Base-by-base conservation (phyloP, 2,888 invertebrate species). In the Sylvicola cinctus region DNA sequence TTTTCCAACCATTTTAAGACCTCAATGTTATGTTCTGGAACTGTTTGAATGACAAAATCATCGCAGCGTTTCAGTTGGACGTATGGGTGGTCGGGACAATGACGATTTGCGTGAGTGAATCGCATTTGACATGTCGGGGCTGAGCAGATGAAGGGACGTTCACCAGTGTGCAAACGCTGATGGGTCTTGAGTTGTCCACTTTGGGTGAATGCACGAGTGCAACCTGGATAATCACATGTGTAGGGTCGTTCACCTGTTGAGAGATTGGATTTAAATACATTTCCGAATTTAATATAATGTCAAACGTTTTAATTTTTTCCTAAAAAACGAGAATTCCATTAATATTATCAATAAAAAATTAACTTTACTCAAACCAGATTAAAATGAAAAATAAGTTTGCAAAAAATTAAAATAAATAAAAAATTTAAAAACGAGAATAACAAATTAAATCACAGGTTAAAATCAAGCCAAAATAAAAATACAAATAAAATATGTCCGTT, bases 111-210 rank as follows among this genome's bases (percentile, higher is more conserved):
- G 54, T 79, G 79, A 2, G 77, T 76, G 48, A 78, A 79, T 39
- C 74, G 58, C 50, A 68, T 70, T 25, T 60, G 59, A 51, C 79
- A 79, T 33, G 66, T 68, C 33, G 58, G 51, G 39, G 59, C 62
- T 3, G 69, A 63, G 52, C 79, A 78, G 16, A 70, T 54, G 49
- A 78, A 79, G 3, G 78, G 78, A 45, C 31, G 28, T 31, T 36
- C 36, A 16, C 77, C 78, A 0, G 78, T 77, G 47, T 79, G 79
- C 3, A 78, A 55, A 41, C 79, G 58, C 46, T 77, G 77, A 49
- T 79, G 79, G 1, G 79, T 79, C 50, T 77, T 75, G 26, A 79
- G 50, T 45, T 79, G 79, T 0, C 79, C 78, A 38, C 77, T 77
- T 49, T 79, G 78, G 10, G 76, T 74, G 47, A 79, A 78, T 16